Evolutionary conservation across 2,888 invertebrate genomes (phyloP), one percentile per base, ranked within the genome.

Genomic region (Coenonympha arcania): DNA sequence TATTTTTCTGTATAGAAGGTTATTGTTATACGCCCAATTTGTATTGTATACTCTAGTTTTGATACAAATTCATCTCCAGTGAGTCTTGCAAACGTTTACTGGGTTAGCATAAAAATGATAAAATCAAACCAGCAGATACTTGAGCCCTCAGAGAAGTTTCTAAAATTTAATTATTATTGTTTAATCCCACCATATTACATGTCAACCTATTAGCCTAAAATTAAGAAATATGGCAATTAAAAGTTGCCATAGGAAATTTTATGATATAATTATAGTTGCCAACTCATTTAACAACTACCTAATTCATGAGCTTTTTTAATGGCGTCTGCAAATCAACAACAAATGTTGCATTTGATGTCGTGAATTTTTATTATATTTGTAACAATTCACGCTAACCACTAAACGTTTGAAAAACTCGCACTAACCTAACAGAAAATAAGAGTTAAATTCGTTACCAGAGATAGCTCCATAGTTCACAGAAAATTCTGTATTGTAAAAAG

Each of bases 401-500:
- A 2, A 5, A 13, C 8, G 33, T 18, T 9, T 18, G 33, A 8
- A 33, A 33, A 33, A 9, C 33, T 33, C 33, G 9, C 6, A 33
- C 16, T 9, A 18, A 9, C 37, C 20, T 26, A 9, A 8, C 11
- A 24, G 9, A 15, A 9, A 24, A 15, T 3, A 30, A 20, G 26
- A 16, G n/a, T 19, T 42, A 33, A 51, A 41, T 37, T 40, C 28
- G 52, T 72, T 81, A 81, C 78, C 75, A 83, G 3, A 82, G 18
- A 44, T 63, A 70, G 54, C 79, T 79, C 59, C 80, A 80, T 13
- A 87, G 67, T 45, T 80, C 74, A 58, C 76, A 69, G 59, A 90
- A 85, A 68, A 93, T 73, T 66, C 90, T 88, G 64, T 90, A 89
- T 69, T 95, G 94, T 69, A 94, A 76, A 68, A 91, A 89, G 50